Percentiles rank a stretch among this genome's conserved stretches.
Evolutionary conservation across 1,140 invertebrate species (phyloP).

Genomic region (Eurosta solidaginis): DNA sequence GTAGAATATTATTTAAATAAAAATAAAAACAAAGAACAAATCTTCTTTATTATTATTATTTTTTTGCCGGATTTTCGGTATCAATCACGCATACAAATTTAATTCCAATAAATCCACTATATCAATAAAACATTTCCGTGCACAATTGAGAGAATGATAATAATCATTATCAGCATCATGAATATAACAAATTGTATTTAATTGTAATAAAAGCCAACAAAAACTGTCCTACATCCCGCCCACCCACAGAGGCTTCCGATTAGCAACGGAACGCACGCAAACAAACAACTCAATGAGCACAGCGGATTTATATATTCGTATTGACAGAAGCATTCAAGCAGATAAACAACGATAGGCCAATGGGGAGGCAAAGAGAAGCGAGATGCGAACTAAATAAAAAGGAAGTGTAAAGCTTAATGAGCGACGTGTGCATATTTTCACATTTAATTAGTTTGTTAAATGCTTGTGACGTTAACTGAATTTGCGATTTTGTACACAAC

Average conservation of each 20-base stretch:
- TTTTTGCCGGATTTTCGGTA: too few species aligned
- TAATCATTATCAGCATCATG: neutral
- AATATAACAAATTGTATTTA: neutral
- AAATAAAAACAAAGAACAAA: too few species aligned
- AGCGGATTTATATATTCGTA: too few species aligned
- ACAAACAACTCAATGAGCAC: neutral
- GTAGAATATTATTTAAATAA: too few species aligned
- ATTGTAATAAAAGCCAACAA: neutral
- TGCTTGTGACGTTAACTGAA: slow-evolving; percentile 28
- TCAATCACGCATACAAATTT: too few species aligned
- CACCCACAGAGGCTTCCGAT: too few species aligned
- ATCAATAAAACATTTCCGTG: neutral
- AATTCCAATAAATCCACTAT: neutral
- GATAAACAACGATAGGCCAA: neutral
- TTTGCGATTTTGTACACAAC: slow-evolving; percentile 28
- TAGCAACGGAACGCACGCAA: neutral
- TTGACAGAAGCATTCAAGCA: slow-evolving; percentile 16
- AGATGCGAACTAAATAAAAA: neutral
- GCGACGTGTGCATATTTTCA: slow-evolving; percentile 15
- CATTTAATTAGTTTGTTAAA: slow-evolving; percentile 27
- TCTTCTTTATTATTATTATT: neutral
- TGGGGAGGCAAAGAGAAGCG: neutral
- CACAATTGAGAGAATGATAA: neutral
- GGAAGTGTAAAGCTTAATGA: slow-evolving; percentile 11
- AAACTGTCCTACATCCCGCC: neutral